Percentiles rank a stretch among this genome's conserved stretches.
Evolutionary conservation across 2,888 invertebrate species (phyloP).

Genomic region (Eristalis tenax): DNA sequence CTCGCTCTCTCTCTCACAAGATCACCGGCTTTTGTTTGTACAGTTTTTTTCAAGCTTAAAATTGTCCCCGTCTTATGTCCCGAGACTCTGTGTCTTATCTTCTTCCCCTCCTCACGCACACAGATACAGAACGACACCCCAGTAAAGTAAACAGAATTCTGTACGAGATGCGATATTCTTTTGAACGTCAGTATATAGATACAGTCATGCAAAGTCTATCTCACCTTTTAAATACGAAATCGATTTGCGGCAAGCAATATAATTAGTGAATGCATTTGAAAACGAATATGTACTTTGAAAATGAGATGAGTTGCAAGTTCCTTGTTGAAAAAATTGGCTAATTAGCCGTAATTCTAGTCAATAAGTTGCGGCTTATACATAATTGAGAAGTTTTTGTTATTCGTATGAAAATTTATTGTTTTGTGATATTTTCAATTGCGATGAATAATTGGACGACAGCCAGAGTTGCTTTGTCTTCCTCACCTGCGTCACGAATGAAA

Average conservation of each 20-base stretch:
- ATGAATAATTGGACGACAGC: constrained; percentile 24
- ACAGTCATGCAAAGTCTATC: constrained; percentile 3
- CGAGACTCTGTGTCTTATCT: constrained; percentile 11
- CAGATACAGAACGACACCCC: background rate
- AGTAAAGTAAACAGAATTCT: constrained; percentile 6
- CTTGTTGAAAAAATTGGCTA: constrained; percentile 26
- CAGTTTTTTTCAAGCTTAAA: constrained; percentile 2
- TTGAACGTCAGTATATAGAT: background rate
- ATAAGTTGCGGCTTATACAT: background rate
- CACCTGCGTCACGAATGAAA: background rate
- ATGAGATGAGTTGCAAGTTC: background rate
- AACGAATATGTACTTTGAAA: background rate
- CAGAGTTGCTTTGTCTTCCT: constrained; percentile 11
- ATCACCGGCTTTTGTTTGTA: background rate
- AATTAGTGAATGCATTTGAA: constrained; percentile 39
- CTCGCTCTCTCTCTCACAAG: background rate
- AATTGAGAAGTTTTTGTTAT: background rate
- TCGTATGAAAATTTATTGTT: constrained; percentile 22
- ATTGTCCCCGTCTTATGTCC: background rate
- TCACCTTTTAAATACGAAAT: constrained; percentile 47
- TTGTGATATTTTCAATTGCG: constrained; percentile 38
- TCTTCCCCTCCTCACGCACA: background rate
- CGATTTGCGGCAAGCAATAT: constrained; percentile 36
- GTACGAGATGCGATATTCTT: constrained; percentile 19
- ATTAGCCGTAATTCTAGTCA: constrained; percentile 47